Percentiles rank a stretch among this genome's conserved stretches.
phyloP scores from a whole-genome alignment of 2,888 invertebrate genomes.

The Melieria picta region DNA sequence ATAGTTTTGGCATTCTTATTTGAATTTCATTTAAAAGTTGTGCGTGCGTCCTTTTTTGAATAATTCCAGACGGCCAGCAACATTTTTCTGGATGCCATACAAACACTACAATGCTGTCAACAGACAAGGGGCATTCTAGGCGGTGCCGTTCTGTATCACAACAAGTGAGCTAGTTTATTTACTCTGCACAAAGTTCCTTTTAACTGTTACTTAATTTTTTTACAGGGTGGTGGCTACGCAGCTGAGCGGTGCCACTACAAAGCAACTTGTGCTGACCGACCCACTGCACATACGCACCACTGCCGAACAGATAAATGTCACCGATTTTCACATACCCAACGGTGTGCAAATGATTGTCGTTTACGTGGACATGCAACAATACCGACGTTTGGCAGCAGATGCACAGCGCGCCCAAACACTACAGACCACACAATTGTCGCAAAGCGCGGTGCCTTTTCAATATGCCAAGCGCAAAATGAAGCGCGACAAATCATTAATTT shows the following conservation, averaged over 20 bases:
- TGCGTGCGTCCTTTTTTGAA: not conserved
- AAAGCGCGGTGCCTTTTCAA: conserved; percentile 56
- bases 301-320: conserved; percentile 72
- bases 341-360: conserved; percentile 84
- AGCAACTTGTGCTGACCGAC: conserved; percentile 82
- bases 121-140: conserved; percentile 82
- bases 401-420: conserved; percentile 66
- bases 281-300: conserved; percentile 86
- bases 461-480: conserved; percentile 72
- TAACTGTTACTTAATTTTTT: conserved; percentile 5
- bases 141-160: conserved; percentile 87
- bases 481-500: conserved; percentile 81
- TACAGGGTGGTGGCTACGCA: conserved; percentile 84
- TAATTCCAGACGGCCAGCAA: conserved; percentile 81
- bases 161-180: conserved; percentile 73
- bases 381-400: conserved; percentile 68
- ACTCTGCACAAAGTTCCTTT: not conserved
- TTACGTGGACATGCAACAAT: conserved; percentile 76
- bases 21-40: too few relatives aligned
- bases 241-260: conserved; percentile 77
- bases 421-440: conserved; percentile 57
- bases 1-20: not conserved
- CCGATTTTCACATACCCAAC: conserved; percentile 78
- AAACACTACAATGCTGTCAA: conserved; percentile 86
- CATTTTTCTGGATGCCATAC: conserved; percentile 87